Conservation (phyloP, 2,113 vertebrate genomes). For the Sinocyclocheilus rhinocerous region DNA sequence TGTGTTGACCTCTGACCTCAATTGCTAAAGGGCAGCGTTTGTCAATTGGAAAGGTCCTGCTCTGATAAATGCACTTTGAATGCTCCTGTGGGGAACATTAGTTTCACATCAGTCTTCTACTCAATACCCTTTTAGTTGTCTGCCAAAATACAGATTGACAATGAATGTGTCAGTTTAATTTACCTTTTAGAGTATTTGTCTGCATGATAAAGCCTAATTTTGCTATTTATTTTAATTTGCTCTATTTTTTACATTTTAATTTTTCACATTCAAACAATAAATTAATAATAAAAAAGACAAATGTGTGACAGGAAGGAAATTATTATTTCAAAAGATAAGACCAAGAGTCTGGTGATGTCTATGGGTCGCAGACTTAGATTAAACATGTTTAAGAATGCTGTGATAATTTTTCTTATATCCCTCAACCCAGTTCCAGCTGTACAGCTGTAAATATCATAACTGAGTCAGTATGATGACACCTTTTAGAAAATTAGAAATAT, state of each 20-base stretch:
- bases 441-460: not conserved
- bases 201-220: not conserved
- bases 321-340: no score
- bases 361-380: not conserved
- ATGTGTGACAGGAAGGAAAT: no score
- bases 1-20: slow-evolving; percentile 13
- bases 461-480: not conserved
- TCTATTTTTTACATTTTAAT: not conserved
- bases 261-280: no score
- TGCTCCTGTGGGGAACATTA: not conserved
- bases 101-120: not conserved
- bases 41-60: not conserved
- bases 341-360: no score
- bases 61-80: not conserved
- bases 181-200: not conserved
- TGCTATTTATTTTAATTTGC: not conserved
- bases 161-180: not conserved
- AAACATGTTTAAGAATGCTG: not conserved
- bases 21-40: not conserved
- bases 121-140: not conserved
- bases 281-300: no score
- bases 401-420: not conserved
- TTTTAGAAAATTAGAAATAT: no score
- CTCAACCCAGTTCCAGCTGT: not conserved
- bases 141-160: not conserved